Evolutionary conservation across 2,888 invertebrate species (phyloP), one percentile per base, ranked within the genome.

Genomic region (Asteroscopus sphinx): DNA sequence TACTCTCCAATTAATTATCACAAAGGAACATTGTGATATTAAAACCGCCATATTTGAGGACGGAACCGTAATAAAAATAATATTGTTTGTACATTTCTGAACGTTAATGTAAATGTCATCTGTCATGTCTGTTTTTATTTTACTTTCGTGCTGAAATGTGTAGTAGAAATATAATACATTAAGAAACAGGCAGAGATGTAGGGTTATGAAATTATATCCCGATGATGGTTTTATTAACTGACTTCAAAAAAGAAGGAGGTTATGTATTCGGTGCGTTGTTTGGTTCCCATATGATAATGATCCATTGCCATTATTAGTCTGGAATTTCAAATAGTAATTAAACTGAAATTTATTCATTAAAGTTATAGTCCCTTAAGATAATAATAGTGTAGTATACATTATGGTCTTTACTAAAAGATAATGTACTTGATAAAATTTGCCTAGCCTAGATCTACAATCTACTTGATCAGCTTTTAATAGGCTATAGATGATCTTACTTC

Each of bases 1-100:
- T 11, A 33, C 7, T n/a, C 3, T 25, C 25, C 33, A 48, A 68
- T 68, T 53, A 61, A 68, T 65, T 52, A 60, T 25, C 26, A 30
- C 37, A 39, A 47, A 39, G 21, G 33, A 30, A 25, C 12, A 41
- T 33, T 40, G 5, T 6, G 25, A 21, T 21, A 35, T 16, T 16
- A 36, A 16, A 9, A 15, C 16, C 3, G 25, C 11, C 13, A 39
- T 39, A 8, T 36, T 42, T 42, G 11, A 35, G 3, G 35, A 13
- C 16, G 15, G 21, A 17, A 44, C 25, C 13, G 7, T 11, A 42
- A 25, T 11, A 37, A 39, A 13, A 8, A 44, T 8, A 11, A 36
- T 30, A 25, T 5, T 21, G 21, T 21, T 21, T 4, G 1, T 44
- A 15, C 9, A 32, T 39, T 17, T 32, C 8, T n/a, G n/a, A 7